Evolutionary conservation across 2,888 invertebrate species (phyloP).

Genomic region (Andrena trimmerana): DNA sequence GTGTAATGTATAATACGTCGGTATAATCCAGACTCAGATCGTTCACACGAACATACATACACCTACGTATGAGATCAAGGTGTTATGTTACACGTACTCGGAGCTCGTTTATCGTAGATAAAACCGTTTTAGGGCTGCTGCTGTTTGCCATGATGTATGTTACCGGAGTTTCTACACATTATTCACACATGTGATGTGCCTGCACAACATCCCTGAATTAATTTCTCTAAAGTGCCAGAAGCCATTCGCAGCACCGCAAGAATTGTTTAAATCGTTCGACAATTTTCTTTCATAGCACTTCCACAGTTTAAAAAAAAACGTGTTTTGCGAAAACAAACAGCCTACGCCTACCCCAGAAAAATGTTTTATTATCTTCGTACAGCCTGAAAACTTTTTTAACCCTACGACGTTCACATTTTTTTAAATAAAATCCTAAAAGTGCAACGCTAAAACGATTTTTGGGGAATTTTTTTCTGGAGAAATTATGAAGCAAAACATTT

Average conservation of each 20-base stretch:
- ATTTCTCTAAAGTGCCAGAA: constrained; percentile 14
- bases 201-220: constrained; percentile 24
- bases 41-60: constrained; percentile 47
- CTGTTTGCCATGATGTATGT: constrained; percentile 57
- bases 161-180: constrained; percentile 52
- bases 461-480: too few species aligned
- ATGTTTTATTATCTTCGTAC: too few species aligned
- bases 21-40: constrained; percentile 42
- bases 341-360: too few species aligned
- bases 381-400: too few species aligned
- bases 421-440: too few species aligned
- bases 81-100: constrained; percentile 76
- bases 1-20: constrained; percentile 30
- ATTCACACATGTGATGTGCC: constrained; percentile 56
- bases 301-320: too few species aligned
- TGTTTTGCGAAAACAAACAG: too few species aligned
- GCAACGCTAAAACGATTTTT: too few species aligned
- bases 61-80: constrained; percentile 59
- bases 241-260: neutral
- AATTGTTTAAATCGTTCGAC: neutral
- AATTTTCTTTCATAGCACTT: too few species aligned
- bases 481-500: too few species aligned
- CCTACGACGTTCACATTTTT: too few species aligned
- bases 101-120: constrained; percentile 61
- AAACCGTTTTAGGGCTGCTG: constrained; percentile 55